Evolutionary conservation across 2,888 invertebrate genomes (phyloP), one percentile per base, ranked within the genome.

Genomic region (Heliconius sara): DNA sequence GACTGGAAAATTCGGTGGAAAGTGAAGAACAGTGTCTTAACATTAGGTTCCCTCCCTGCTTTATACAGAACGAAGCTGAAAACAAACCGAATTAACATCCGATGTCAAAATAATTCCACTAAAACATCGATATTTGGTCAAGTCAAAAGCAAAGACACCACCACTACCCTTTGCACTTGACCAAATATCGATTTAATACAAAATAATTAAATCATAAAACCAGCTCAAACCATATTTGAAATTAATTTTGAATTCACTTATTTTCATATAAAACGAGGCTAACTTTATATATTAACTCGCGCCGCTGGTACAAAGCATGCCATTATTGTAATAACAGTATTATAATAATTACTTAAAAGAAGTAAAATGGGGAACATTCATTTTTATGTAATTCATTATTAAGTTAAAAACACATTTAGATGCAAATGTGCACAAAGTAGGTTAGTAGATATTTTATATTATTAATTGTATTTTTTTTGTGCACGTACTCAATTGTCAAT

Each of bases 241-340:
- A 34, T 67, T 67, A 19, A 34, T 66, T 30, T 66, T 22, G 22
- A 22, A 6, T 67, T 34, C 16, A 72, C 27, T 52, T 4, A 72
- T 22, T 0, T 72, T 6, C 16, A 43, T 30, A 47, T 25, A 30
- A 47, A 72, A 52, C 27, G 27, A 7, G 25, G 27, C 27, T 19
- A 27, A 52, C 27, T 63, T 63, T 63, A 43, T n/a, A 63, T 63
- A 74, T 74, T 43, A 30, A 74, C 74, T 74, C 63, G 34, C 39
- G 74, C 65, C 74, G 77, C 77, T 75, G 70, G 60, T 66, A 47
- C 76, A 68, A 81, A 83, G 78, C 76, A 47, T 34, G 43, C 60
- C 39, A 66, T 79, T 79, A 52, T 60, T 70, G 39, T 52, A 71
- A 72, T 72, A 76, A 79, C 74, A 27, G 63, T 34, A 74, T 74